Evolutionary conservation across 2,797 vertebrate genomes (phyloP).

Genomic region (Squalus acanthias): DNA sequence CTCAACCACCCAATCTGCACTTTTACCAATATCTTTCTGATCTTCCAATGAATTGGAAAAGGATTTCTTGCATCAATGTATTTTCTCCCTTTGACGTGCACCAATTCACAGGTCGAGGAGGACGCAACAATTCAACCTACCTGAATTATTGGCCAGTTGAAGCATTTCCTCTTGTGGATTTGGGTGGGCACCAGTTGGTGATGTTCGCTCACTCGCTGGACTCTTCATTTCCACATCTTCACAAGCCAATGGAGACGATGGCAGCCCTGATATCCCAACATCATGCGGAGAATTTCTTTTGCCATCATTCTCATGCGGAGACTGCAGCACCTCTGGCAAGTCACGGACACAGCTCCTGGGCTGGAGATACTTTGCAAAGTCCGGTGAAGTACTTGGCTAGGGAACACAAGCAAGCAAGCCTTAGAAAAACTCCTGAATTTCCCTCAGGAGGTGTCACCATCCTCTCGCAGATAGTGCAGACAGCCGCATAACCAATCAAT

Average conservation of each 20-base stretch:
- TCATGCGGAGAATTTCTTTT: background rate
- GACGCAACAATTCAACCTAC: background rate
- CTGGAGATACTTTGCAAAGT: background rate
- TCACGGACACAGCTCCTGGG: background rate
- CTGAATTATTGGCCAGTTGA: background rate
- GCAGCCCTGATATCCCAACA: background rate
- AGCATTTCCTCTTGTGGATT: background rate
- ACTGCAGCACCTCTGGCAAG: background rate
- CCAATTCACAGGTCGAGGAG: background rate
- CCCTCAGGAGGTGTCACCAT: background rate
- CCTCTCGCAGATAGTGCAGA: background rate
- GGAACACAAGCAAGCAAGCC: background rate
- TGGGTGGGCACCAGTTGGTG: background rate
- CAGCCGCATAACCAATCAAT: background rate
- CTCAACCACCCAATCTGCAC: background rate
- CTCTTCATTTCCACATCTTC: slow-evolving; percentile 19
- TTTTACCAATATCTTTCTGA: background rate
- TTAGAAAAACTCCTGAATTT: background rate
- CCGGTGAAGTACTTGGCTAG: background rate
- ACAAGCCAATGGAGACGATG: background rate
- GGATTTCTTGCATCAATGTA: background rate
- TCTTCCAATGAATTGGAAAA: too few species aligned
- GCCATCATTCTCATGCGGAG: background rate
- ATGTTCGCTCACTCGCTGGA: background rate
- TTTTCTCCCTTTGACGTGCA: too few species aligned